These are phyloP conservation scores for Volucella zonaria DNA, from an alignment of 2,888 invertebrate species.

Conservation along the genomic window DNA sequence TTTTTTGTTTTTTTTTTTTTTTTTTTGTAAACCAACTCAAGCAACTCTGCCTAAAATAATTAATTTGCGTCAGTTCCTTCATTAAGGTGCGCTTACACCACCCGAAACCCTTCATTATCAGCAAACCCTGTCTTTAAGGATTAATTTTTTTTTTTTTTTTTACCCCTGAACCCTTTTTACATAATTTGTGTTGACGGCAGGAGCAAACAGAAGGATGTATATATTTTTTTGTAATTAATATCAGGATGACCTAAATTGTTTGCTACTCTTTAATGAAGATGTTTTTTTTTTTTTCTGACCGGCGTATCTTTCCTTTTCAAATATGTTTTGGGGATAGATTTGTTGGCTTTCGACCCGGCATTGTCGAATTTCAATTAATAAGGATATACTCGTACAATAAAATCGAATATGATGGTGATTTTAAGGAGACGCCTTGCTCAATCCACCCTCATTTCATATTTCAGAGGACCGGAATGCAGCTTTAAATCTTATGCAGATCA, in stretches of 20 bases:
- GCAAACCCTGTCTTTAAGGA: neutral
- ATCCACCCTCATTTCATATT: neutral
- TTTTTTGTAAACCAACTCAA: no score
- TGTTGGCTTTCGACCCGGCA: no score
- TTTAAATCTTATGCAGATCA: conserved; percentile 62
- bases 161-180: neutral
- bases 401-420: no score
- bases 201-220: conserved; percentile 15
- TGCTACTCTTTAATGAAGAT: conserved; percentile 24
- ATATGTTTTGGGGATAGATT: no score
- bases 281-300: neutral
- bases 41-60: no score
- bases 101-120: neutral
- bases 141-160: neutral
- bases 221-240: conserved; percentile 45
- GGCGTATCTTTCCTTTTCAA: neutral
- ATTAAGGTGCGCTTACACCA: no score
- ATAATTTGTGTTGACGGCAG: neutral
- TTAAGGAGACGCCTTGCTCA: no score
- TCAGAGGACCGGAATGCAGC: conserved; percentile 32
- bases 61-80: no score
- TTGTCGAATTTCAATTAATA: no score
- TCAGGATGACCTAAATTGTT: conserved; percentile 49
- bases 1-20: no score
- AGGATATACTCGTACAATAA: no score